These are phyloP conservation scores for Lamellibrachia satsuma DNA, from an alignment of 2,888 invertebrate species.

Conservation along the genomic window DNA sequence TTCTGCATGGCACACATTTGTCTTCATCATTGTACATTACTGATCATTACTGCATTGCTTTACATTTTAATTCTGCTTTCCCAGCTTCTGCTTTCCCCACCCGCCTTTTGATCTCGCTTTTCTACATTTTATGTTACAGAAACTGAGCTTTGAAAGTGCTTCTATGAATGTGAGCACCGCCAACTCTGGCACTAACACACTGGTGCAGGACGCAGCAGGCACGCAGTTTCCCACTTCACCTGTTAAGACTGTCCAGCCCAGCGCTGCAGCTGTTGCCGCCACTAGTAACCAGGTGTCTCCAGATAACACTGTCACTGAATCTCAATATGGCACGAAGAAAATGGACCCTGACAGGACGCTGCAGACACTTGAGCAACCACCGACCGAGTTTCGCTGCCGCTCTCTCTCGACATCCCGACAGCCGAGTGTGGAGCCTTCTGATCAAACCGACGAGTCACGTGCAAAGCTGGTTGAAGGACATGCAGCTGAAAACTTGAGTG, in stretches of 20 bases:
- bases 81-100: background rate
- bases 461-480: slow-evolving; percentile 7
- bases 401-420: slow-evolving; percentile 35
- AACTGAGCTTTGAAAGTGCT: slow-evolving; percentile 11
- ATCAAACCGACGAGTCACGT: background rate
- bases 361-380: background rate
- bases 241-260: background rate
- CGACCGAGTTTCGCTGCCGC: background rate
- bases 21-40: background rate
- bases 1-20: background rate
- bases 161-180: slow-evolving; percentile 17
- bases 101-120: background rate
- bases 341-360: background rate
- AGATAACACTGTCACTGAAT: slow-evolving; percentile 4
- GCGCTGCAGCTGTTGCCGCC: background rate
- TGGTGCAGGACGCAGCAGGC: background rate
- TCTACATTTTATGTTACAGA: slow-evolving; percentile 17
- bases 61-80: background rate
- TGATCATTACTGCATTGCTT: background rate
- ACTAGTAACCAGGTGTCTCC: background rate
- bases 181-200: slow-evolving; percentile 4
- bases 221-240: slow-evolving; percentile 10
- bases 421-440: slow-evolving; percentile 37
- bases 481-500: slow-evolving; percentile 27
- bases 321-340: background rate